Evolutionary conservation across 2,797 vertebrate genomes (phyloP).

Genomic region (Oreochromis grahami): DNA sequence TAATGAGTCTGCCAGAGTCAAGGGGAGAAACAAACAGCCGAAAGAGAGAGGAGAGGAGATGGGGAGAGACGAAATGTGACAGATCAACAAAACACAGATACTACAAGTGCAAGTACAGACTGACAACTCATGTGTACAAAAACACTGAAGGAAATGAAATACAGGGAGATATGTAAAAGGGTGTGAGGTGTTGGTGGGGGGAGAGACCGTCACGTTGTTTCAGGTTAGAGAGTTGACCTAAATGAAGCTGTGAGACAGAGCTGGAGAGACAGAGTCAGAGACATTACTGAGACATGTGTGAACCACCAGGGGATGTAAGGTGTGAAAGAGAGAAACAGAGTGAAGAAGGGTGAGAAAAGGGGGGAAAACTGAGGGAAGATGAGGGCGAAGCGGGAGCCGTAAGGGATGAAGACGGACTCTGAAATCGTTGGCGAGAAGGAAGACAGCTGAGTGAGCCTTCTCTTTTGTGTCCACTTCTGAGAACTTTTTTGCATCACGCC

Average conservation of each 20-base stretch:
- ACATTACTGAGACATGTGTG: conserved; percentile 62
- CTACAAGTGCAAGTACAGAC: conserved; percentile 40
- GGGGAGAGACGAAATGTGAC: conserved; percentile 43
- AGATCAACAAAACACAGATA: conserved; percentile 57
- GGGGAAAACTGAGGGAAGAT: not conserved
- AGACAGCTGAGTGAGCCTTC: not conserved
- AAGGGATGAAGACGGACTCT: conserved; percentile 9
- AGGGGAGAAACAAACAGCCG: conserved; percentile 64
- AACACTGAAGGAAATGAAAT: conserved; percentile 13
- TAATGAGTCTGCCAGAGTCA: conserved; percentile 71
- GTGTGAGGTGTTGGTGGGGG: not conserved
- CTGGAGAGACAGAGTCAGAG: conserved; percentile 52
- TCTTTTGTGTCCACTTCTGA: not conserved
- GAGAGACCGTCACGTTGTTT: conserved; percentile 52
- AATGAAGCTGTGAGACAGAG: conserved; percentile 65
- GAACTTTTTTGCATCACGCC: conserved; percentile 19
- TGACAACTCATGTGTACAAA: conserved; percentile 25
- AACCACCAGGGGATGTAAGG: conserved; percentile 54
- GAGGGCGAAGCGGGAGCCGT: not conserved
- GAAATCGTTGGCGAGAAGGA: conserved; percentile 9
- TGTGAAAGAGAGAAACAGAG: conserved; percentile 59
- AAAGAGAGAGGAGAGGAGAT: conserved; percentile 40
- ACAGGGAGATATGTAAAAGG: conserved; percentile 33
- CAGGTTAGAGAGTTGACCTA: conserved; percentile 62
- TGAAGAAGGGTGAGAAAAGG: conserved; percentile 34